Evolutionary conservation across 2,797 vertebrate species (phyloP).

Genomic region (Hippocampus kuda): DNA sequence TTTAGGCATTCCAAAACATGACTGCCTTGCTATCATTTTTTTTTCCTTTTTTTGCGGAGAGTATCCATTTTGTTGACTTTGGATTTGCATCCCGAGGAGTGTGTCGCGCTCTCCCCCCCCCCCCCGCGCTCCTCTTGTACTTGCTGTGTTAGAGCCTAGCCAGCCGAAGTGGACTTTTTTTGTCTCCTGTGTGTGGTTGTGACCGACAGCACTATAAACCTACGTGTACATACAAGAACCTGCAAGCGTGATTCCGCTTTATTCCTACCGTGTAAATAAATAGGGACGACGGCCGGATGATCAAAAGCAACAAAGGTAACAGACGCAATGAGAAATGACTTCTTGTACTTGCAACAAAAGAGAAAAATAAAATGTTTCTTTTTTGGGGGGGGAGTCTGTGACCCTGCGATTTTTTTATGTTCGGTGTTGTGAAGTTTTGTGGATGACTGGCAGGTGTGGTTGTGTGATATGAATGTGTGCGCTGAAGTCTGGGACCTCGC

Average conservation of each 20-base stretch:
- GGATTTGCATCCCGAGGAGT: constrained; percentile 38
- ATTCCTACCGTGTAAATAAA: constrained; percentile 74
- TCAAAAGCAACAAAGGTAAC: constrained; percentile 73
- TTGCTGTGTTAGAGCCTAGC: constrained; percentile 59
- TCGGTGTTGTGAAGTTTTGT: constrained; percentile 37
- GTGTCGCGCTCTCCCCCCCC: constrained; percentile 9
- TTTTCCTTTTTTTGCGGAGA: constrained; percentile 30
- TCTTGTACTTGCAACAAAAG: constrained; percentile 70
- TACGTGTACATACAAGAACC: constrained; percentile 67
- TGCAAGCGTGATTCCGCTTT: constrained; percentile 63
- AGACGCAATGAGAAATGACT: constrained; percentile 65
- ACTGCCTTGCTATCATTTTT: constrained; percentile 55
- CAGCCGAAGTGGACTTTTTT: constrained; percentile 53
- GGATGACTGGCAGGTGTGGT: constrained; percentile 25
- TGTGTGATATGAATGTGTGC: too few relatives aligned
- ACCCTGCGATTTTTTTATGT: constrained; percentile 38
- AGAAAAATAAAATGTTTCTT: constrained; percentile 70
- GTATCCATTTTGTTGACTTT: constrained; percentile 54
- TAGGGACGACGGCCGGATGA: constrained; percentile 54
- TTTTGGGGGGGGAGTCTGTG: constrained; percentile 58
- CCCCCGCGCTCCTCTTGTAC: constrained; percentile 18
- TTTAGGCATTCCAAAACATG: constrained; percentile 54
- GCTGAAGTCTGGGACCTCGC: too few relatives aligned
- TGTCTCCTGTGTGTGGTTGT: constrained; percentile 48
- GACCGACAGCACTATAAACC: constrained; percentile 53